Percentiles rank a stretch among this genome's conserved stretches.
Conservation (phyloP, 2,113 vertebrate species). For the Sinocyclocheilus anophthalmus region DNA sequence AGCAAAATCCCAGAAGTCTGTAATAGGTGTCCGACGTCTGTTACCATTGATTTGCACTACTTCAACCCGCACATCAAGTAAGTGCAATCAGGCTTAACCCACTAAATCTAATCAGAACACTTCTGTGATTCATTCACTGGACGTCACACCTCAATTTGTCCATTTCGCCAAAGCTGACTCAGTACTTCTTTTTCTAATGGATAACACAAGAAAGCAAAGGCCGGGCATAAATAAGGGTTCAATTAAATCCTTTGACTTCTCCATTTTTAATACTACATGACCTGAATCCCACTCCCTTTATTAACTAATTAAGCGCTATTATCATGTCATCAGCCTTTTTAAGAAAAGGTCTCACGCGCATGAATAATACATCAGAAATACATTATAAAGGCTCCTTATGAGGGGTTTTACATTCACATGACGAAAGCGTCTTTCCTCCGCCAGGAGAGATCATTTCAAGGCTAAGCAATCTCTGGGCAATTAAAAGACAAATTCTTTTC, state of each 20-base stretch:
- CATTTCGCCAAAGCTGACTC: background rate
- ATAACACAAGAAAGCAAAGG: background rate
- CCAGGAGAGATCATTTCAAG: conserved; percentile 21
- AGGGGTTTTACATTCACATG: conserved; percentile 28
- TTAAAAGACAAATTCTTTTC: conserved; percentile 15
- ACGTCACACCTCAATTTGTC: background rate
- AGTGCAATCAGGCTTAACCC: conserved; percentile 5
- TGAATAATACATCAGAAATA: conserved; percentile 62
- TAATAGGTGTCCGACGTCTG: background rate
- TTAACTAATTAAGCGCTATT: conserved; percentile 69
- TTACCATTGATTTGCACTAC: background rate
- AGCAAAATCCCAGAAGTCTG: background rate
- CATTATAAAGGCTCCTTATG: background rate
- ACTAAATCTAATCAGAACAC: background rate
- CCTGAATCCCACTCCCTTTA: conserved; percentile 62
- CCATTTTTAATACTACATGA: conserved; percentile 49
- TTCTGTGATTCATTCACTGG: background rate
- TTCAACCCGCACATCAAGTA: background rate
- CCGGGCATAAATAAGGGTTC: conserved; percentile 53
- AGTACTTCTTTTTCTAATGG: background rate
- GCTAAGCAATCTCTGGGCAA: conserved; percentile 46
- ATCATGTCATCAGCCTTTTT: conserved; percentile 60
- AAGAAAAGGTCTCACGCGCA: conserved; percentile 47
- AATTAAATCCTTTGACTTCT: conserved; percentile 56
- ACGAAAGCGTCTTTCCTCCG: conserved; percentile 19